Evolutionary conservation across 2,888 invertebrate genomes (phyloP).

Genomic region (Stegana nigrithorax): DNA sequence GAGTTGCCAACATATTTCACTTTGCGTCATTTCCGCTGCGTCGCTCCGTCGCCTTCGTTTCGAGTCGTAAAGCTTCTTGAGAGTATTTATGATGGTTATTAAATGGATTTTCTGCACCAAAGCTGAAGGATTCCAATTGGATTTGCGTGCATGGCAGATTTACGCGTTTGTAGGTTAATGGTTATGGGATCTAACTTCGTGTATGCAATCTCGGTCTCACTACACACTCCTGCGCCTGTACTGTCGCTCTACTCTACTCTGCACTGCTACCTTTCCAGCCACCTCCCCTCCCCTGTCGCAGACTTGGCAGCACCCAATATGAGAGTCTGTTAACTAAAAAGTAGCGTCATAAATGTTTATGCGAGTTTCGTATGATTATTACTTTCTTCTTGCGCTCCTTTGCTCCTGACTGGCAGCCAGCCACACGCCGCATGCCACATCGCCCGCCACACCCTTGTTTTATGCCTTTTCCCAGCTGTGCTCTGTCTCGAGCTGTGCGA

Average conservation of each 20-base stretch:
- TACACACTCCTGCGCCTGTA: background rate
- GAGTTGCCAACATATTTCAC: background rate
- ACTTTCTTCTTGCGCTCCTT: slow-evolving; percentile 17
- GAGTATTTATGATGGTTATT: slow-evolving; percentile 58
- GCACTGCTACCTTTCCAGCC: too few species aligned
- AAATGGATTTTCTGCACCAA: slow-evolving; percentile 48
- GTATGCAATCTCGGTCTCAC: background rate
- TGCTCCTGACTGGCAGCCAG: too few species aligned
- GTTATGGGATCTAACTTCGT: background rate
- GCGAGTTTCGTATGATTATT: slow-evolving; percentile 43
- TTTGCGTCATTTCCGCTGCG: too few species aligned
- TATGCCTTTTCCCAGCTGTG: slow-evolving; percentile 8
- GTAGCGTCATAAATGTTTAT: slow-evolving; percentile 50
- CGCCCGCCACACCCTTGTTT: slow-evolving; percentile 22
- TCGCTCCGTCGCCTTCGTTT: too few species aligned
- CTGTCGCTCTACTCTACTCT: background rate
- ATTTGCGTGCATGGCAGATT: slow-evolving; percentile 46
- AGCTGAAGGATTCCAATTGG: slow-evolving; percentile 52
- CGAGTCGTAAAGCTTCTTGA: slow-evolving; percentile 56
- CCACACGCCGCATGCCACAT: too few species aligned
- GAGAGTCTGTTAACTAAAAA: slow-evolving; percentile 27
- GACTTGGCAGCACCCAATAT: too few species aligned
- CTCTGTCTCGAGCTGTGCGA: background rate
- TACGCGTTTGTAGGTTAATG: slow-evolving; percentile 28
- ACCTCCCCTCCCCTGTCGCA: too few species aligned